Evolutionary conservation across 2,888 invertebrate species (phyloP).

Genomic region (Dynastes maya): DNA sequence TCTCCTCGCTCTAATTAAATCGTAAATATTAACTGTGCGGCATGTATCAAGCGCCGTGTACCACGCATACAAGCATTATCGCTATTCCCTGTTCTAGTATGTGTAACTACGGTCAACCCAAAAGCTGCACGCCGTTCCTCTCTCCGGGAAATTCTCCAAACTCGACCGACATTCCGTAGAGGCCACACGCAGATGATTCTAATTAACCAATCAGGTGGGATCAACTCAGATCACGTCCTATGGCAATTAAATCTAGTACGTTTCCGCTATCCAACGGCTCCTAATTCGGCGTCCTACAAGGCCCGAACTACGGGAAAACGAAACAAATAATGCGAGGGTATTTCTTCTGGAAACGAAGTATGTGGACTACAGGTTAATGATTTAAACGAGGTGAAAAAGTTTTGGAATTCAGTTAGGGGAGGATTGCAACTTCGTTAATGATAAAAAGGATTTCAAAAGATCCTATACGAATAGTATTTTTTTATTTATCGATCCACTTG

Average conservation of each 20-base stretch:
- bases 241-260: conserved; percentile 34
- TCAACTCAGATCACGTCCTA: conserved; percentile 41
- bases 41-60: neutral
- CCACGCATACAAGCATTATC: neutral
- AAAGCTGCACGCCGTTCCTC: neutral
- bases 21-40: conserved; percentile 40
- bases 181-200: conserved; percentile 2
- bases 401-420: too few relatives aligned
- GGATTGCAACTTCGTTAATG: too few relatives aligned
- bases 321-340: too few relatives aligned
- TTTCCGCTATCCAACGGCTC: neutral
- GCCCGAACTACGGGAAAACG: too few relatives aligned
- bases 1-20: conserved; percentile 16
- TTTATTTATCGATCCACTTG: too few relatives aligned
- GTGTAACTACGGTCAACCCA: conserved; percentile 20
- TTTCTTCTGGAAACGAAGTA: too few relatives aligned
- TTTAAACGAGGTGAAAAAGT: too few relatives aligned
- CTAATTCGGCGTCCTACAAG: neutral
- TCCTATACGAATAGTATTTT: too few relatives aligned
- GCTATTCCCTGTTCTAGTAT: neutral
- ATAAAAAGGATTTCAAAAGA: too few relatives aligned
- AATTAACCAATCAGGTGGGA: conserved; percentile 40
- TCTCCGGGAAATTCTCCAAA: neutral
- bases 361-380: too few relatives aligned
- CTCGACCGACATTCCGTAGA: conserved; percentile 18